These are phyloP conservation scores for Scomber colias DNA, from an alignment of 2,113 vertebrate species.

Conservation along the genomic window DNA sequence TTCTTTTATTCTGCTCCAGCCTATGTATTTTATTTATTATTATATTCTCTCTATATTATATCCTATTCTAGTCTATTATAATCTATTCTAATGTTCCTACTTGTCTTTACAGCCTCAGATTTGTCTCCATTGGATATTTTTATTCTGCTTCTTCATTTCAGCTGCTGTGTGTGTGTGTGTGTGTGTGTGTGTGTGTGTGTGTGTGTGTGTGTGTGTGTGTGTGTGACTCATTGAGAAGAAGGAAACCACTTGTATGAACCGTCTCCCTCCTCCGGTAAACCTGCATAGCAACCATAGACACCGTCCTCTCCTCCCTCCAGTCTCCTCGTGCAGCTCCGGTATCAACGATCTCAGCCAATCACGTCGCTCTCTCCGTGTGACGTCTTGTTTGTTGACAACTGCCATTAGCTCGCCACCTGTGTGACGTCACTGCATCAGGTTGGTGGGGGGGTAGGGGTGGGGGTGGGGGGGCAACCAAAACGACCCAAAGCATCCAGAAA, in stretches of 20 bases:
- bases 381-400: constrained; percentile 75
- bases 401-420: constrained; percentile 64
- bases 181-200: background rate
- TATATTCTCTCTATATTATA: too few species aligned
- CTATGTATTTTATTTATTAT: too few species aligned
- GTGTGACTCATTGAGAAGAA: too few species aligned
- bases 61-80: too few species aligned
- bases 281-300: constrained; percentile 78
- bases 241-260: too few species aligned
- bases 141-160: too few species aligned
- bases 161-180: background rate
- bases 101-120: too few species aligned
- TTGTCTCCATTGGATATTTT: too few species aligned
- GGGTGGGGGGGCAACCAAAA: background rate
- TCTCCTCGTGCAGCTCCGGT: background rate
- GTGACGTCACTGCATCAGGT: constrained; percentile 69
- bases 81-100: too few species aligned
- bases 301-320: constrained; percentile 11
- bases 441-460: background rate
- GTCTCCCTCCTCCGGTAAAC: constrained; percentile 28
- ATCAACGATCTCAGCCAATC: constrained; percentile 72
- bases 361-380: constrained; percentile 53
- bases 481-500: background rate
- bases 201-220: too few species aligned
- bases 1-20: too few species aligned